A percentile compares a stretch with the other conserved stretches of the same genome.
Conservation (phyloP, 2,113 vertebrate species). For the Panurus biarmicus region DNA sequence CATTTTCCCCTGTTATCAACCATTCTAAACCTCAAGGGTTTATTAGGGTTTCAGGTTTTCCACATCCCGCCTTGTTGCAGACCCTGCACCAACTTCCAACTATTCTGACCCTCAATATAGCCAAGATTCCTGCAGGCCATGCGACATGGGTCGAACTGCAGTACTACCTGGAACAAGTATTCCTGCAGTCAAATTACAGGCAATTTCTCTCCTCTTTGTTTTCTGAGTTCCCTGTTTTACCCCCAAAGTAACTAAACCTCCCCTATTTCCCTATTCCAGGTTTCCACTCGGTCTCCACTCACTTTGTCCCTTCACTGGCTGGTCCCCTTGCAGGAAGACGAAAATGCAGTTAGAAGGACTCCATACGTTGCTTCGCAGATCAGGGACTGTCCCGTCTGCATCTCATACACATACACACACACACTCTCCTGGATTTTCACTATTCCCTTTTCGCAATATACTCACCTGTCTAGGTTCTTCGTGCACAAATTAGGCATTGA, state of each 20-base stretch:
- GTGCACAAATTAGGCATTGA: too few species aligned
- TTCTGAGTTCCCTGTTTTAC: too few species aligned
- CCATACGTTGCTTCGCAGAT: neutral
- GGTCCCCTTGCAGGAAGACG: fast-evolving
- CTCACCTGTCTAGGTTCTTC: too few species aligned
- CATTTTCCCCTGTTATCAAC: neutral
- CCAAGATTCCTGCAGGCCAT: neutral
- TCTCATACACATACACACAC: neutral
- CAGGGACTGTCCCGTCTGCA: fast-evolving
- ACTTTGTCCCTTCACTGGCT: fast-evolving
- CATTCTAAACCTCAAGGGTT: neutral
- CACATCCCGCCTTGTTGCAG: neutral
- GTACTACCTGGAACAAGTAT: neutral
- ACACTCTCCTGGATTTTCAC: too few species aligned
- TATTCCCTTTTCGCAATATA: too few species aligned
- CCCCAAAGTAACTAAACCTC: neutral
- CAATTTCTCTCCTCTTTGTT: neutral
- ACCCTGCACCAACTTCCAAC: neutral
- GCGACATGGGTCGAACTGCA: too few species aligned
- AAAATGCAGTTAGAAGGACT: neutral
- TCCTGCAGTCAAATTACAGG: neutral
- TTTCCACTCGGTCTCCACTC: neutral
- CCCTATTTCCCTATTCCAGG: neutral
- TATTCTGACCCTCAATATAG: too few species aligned
- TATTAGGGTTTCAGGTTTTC: neutral